These are phyloP conservation scores for Lepidocyrtinus sp. DNA, from an alignment of 2,888 invertebrate genomes.

Conservation along the genomic window DNA sequence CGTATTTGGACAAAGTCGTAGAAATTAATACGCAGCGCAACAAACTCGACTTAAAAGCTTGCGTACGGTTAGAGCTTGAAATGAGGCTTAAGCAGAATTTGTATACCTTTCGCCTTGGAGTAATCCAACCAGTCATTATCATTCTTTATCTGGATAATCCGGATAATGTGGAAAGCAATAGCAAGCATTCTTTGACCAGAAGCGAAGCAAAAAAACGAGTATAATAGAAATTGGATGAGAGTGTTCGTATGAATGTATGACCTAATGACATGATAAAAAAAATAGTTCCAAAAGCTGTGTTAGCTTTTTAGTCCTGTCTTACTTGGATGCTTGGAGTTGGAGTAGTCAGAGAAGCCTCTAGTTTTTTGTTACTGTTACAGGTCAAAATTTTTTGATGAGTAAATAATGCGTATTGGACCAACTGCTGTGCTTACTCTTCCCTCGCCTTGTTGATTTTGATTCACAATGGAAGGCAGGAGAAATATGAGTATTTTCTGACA, in stretches of 20 bases:
- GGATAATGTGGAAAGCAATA: not conserved
- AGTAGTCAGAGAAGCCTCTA: too few species aligned
- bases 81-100: not conserved
- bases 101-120: not conserved
- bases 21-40: not conserved
- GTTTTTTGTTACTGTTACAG: slow-evolving; percentile 10
- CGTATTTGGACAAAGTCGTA: slow-evolving; percentile 7
- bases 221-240: not conserved
- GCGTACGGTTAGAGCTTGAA: not conserved
- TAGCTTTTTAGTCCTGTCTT: too few species aligned
- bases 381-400: slow-evolving; percentile 11
- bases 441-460: not conserved
- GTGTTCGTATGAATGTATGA: slow-evolving; percentile 3
- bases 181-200: not conserved
- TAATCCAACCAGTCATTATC: slow-evolving; percentile 7
- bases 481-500: not conserved
- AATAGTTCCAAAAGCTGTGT: too few species aligned
- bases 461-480: not conserved
- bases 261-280: slow-evolving; percentile 15
- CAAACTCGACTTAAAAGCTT: not conserved
- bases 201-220: not conserved
- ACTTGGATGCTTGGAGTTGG: too few species aligned
- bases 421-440: slow-evolving; percentile 4
- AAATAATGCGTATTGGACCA: slow-evolving; percentile 9
- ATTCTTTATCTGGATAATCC: slow-evolving; percentile 18